Evolutionary conservation across 2,113 vertebrate species (phyloP).

Genomic region (Brachionichthys hirsutus): DNA sequence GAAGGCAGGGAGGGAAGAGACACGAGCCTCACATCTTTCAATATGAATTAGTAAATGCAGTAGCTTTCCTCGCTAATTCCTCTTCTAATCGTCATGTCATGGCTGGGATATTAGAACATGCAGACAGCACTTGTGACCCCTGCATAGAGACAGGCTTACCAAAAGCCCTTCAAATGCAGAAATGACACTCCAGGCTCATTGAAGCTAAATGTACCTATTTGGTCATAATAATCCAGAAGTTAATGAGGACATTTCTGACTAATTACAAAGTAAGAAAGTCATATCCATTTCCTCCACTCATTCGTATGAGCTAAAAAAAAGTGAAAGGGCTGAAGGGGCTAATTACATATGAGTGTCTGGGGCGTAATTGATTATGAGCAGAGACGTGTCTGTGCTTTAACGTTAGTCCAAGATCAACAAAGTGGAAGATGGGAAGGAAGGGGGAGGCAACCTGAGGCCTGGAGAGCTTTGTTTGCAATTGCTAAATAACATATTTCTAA

Average conservation of each 20-base stretch:
- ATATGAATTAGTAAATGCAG: conserved; percentile 74
- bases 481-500: neutral
- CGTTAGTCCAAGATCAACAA: conserved; percentile 53
- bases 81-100: conserved; percentile 68
- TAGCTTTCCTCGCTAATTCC: conserved; percentile 59
- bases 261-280: conserved; percentile 77
- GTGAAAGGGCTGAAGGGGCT: conserved; percentile 73
- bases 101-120: conserved; percentile 61
- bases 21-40: conserved; percentile 59
- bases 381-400: conserved; percentile 49
- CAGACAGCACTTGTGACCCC: conserved; percentile 49
- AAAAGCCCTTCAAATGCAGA: conserved; percentile 47
- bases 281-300: conserved; percentile 66
- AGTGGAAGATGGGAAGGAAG: conserved; percentile 28
- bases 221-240: conserved; percentile 71
- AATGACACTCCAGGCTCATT: conserved; percentile 71
- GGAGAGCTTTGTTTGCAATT: conserved; percentile 34
- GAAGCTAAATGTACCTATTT: conserved; percentile 77
- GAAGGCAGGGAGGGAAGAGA: conserved; percentile 49
- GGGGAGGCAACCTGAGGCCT: conserved; percentile 26
- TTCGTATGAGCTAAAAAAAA: conserved; percentile 60
- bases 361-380: conserved; percentile 74
- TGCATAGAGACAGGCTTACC: conserved; percentile 61
- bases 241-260: conserved; percentile 73
- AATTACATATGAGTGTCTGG: conserved; percentile 74